Conservation (phyloP, 2,888 invertebrate genomes). For the Sympetrum striolatum region DNA sequence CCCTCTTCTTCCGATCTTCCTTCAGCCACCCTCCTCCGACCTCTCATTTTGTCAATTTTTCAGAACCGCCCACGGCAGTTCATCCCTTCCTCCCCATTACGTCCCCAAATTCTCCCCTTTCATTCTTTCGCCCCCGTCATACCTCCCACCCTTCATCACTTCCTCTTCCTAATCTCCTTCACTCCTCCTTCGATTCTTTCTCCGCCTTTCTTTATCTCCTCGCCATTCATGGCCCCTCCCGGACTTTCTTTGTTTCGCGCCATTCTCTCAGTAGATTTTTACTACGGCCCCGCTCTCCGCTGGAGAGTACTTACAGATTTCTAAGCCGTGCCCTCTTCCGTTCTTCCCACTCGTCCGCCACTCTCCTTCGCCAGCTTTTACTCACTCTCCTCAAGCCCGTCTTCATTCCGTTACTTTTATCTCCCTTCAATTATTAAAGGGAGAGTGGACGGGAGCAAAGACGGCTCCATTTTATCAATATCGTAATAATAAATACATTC, state of each 20-base stretch:
- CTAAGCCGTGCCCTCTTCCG: not conserved
- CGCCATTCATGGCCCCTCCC: not conserved
- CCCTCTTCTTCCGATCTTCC: not conserved
- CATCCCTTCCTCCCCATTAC: not conserved
- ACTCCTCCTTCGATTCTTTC: not conserved
- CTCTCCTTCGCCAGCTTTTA: not conserved
- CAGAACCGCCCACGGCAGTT: not conserved
- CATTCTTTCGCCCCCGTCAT: not conserved
- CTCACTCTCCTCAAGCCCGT: not conserved
- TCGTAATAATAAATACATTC: not conserved
- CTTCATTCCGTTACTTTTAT: not conserved
- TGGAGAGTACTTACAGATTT: not conserved
- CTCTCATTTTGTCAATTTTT: constrained; percentile 13
- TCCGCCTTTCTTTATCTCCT: not conserved
- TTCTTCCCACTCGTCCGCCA: not conserved
- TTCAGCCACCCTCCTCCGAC: not conserved
- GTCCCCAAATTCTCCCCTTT: not conserved
- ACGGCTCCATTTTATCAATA: not conserved
- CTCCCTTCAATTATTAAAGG: not conserved
- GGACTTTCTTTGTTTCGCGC: not conserved
- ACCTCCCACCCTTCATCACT: not conserved
- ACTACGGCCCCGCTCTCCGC: not conserved
- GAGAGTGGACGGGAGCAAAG: not conserved
- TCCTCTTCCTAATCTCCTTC: not conserved
- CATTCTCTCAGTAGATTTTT: not conserved